Evolutionary conservation across 2,888 invertebrate genomes (phyloP).

Genomic region (Odontomyia ornata): DNA sequence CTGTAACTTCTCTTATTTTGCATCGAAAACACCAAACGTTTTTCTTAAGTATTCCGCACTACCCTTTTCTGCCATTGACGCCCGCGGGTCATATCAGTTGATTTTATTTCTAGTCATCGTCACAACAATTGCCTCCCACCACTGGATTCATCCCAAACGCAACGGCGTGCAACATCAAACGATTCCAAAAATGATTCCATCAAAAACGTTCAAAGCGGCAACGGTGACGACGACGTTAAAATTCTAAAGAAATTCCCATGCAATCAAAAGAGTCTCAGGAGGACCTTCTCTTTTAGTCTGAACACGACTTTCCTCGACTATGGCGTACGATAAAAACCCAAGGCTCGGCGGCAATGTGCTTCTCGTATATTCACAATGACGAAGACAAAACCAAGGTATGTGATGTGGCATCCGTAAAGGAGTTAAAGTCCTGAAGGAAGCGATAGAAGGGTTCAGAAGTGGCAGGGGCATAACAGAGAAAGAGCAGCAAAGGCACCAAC

Average conservation of each 20-base stretch:
- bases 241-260: constrained; percentile 28
- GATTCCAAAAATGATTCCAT: constrained; percentile 34
- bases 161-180: constrained; percentile 32
- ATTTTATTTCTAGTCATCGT: constrained; percentile 21
- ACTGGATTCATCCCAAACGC: background rate
- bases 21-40: background rate
- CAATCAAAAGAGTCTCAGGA: background rate
- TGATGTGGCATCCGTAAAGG: background rate
- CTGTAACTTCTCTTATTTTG: no score
- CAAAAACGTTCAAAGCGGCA: constrained; percentile 7
- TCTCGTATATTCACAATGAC: background rate
- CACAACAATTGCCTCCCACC: background rate
- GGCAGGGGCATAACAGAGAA: constrained; percentile 39
- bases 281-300: constrained; percentile 16
- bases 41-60: background rate
- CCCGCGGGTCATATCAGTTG: constrained; percentile 23
- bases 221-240: constrained; percentile 30
- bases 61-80: constrained; percentile 14
- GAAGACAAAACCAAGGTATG: background rate
- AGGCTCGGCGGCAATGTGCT: background rate
- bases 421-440: background rate
- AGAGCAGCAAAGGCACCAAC: constrained; percentile 19
- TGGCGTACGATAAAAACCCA: constrained; percentile 19
- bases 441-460: background rate
- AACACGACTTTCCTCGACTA: background rate